Conservation (phyloP, 2,797 vertebrate species). For the Diceros bicornis region DNA sequence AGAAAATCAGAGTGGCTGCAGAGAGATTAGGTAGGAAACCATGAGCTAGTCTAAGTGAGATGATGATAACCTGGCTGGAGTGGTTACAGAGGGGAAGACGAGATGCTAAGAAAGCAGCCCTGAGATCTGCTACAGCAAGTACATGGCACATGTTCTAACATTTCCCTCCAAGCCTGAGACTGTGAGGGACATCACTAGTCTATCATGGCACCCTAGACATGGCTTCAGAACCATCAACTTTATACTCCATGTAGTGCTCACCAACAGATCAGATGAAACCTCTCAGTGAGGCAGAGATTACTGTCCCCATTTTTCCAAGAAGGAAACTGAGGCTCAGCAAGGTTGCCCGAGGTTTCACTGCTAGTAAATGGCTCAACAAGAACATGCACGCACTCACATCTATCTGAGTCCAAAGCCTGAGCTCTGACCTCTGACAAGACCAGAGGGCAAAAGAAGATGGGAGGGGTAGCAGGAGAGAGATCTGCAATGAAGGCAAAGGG, state of each 20-base stretch:
- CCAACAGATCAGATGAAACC: not conserved
- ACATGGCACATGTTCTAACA: not conserved
- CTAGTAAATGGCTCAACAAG: not conserved
- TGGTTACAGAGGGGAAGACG: not conserved
- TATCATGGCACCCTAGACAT: not conserved
- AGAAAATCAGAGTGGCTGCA: not conserved
- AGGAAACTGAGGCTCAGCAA: not conserved
- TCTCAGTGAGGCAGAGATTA: not conserved
- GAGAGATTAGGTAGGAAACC: not conserved
- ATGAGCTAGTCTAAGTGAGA: not conserved
- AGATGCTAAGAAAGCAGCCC: not conserved
- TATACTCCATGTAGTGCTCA: not conserved
- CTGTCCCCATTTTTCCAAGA: conserved; percentile 50
- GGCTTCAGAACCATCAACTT: not conserved
- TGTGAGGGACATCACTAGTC: not conserved
- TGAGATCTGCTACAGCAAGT: not conserved
- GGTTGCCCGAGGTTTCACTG: not conserved
- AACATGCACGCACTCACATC: not conserved
- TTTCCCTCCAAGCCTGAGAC: not conserved
- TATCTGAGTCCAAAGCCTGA: not conserved
- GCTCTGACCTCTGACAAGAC: not conserved
- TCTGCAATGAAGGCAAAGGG: not conserved
- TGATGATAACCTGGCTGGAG: not conserved
- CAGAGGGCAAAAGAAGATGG: not conserved
- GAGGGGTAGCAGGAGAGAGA: not conserved